Evolutionary conservation across 1,140 invertebrate genomes (phyloP), one percentile per base, ranked within the genome.

Genomic region (Lutraria rhynchaena): DNA sequence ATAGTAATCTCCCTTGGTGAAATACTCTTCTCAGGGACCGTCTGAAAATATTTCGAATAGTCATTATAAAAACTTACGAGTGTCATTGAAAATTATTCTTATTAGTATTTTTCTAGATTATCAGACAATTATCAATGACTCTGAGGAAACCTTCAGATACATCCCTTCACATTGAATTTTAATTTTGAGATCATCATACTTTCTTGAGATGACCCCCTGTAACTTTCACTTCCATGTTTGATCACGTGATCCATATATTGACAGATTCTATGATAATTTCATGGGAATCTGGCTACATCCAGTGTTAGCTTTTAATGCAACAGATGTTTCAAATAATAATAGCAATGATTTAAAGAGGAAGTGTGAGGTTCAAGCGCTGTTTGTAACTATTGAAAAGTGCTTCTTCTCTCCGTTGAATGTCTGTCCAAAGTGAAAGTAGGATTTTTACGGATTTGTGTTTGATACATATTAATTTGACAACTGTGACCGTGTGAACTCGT

Each of bases 221-320:
- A 57, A 61, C 22, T 31, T 82, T 51, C 70, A 74, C 71, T 82
- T 82, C 80, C 71, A 31, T 75, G 80, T 82, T 82, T 82, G 80
- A 57, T 82, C 80, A 82, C 70, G 70, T 82, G 80, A 82, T 44
- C n/a, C n/a, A 1, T 55, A 51, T 78, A 78, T 67, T 67, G 63
- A 78, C 73, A 75, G 73, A 75, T 75, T 75, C 73, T 75, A 75
- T 75, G 73, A 57, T 75, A 75, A 75, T 75, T 41, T 58, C 24
- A 51, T 37, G 11, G 57, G 73, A 60, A 19, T n/a, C 44, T 61
- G 57, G 73, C 33, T 60, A 58, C 44, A 51, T 7, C 37, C 37
- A 61, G 46, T 75, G 55, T 75, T 44, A 61, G 15, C 11, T 35
- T 33, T 29, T 60, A 75, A 75, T 49, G 73, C 57, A 60, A 75